Evolutionary conservation across 1,140 invertebrate genomes (phyloP), one percentile per base, ranked within the genome.

Genomic region (Parasteatoda tepidariorum): DNA sequence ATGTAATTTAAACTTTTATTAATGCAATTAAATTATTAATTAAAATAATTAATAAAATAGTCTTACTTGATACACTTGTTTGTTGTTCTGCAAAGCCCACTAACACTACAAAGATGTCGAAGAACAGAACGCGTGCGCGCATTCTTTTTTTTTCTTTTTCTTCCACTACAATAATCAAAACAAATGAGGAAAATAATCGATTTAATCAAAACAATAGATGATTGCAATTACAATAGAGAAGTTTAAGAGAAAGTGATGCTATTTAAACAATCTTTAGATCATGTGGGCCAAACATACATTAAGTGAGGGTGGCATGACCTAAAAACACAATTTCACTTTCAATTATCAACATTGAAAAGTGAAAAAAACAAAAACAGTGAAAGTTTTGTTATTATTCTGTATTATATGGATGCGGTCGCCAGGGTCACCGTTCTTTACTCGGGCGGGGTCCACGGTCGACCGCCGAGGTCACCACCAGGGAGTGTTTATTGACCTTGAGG

Each of bases 371-470:
- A 48, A 13, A 48, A 48, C 1, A 48, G 18, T 13, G 18, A 48
- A 48, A 48, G 38, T 48, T 48, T 48, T 9, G 9, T 48, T 48
- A 18, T 48, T 30, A 2, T 38, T 68, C 33, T 26, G 6, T 28
- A 48, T 68, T 64, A 30, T 64, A 18, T 31, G 48, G 22, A 7
- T 34, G 41, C 28, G 31, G 26, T 66, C 33, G 5, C 57, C 73
- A 75, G 73, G 73, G 73, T 75, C 73, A 34, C 73, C 73, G 73
- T 22, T 73, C 70, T 73, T 73, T 73, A 18, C 22, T 24, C n/a
- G 22, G 73, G 73, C 18, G 38, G 18, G 57, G 18, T 48, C 38
- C 26, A 57, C 22, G 73, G 68, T 26, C 34, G n/a, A 59, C 22
- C 13, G 9, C 54, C 54, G 48, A 71, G 68, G 68, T 71, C 68